Base-by-base conservation (phyloP, 1,140 invertebrate species). In the Nixonia krombeini region DNA sequence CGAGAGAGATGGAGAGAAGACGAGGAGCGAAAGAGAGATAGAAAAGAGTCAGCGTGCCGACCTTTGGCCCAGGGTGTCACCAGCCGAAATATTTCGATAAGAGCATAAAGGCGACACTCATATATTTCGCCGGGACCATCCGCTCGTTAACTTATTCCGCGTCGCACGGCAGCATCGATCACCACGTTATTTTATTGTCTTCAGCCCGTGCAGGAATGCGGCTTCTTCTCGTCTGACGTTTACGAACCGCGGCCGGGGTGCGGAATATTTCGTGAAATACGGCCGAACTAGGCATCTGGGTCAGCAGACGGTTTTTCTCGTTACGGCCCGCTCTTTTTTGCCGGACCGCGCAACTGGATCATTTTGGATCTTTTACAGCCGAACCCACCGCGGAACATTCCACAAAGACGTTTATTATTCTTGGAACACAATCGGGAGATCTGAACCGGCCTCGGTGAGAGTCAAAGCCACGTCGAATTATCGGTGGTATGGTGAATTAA, bases 61-160 rank as follows among this genome's bases (percentile, higher is more conserved):
- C 58, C 45, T 63, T 63, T 69, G 44, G 10, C 17, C 50, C 16
- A 31, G 18, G 45, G 15, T 62, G 65, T 63, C 66, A 59, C 55
- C 47, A 41, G 33, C 55, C 66, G 40, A 69, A 69, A 63, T 63
- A 53, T 63, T 58, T 38, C 51, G 49, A 57, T 55, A 49, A 38
- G 29, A n/a, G 12, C 47, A 58, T 44, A 61, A 61, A 42, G 17
- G 38, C 21, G 25, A 10, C 18, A 31, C 25, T 47, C 41, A 33
- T 47, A 42, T 46, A 57, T 57, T 53, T 49, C 28, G 3, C 15
- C 37, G 47, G n/a, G 53, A 53, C 53, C 45, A 52, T 42, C 35
- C 46, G 49, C 42, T 65, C 49, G 53, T 65, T 58, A 65, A 58
- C 18, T 52, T 52, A 35, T 56, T 38, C 50, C 18, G 38, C 17